These are phyloP conservation scores for Menidia beryllina DNA, from an alignment of 2,113 vertebrate species.

Conservation along the genomic window DNA sequence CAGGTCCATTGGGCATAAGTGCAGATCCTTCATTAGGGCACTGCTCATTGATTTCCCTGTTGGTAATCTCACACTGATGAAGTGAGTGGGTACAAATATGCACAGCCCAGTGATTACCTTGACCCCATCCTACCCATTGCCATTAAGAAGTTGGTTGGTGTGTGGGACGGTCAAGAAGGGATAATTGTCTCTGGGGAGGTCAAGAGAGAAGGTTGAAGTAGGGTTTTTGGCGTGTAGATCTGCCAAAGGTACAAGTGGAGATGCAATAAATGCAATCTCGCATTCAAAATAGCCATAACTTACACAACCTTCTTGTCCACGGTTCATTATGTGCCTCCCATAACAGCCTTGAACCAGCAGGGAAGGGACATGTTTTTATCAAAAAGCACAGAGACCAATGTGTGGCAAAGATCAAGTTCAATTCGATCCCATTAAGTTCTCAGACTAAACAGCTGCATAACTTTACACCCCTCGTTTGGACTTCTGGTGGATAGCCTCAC, in stretches of 20 bases:
- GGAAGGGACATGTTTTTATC: background rate
- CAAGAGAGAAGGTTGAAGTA: slow-evolving; percentile 61
- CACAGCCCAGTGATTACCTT: slow-evolving; percentile 77
- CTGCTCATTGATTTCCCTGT: slow-evolving; percentile 81
- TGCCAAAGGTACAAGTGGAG: slow-evolving; percentile 29
- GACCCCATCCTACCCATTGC: slow-evolving; percentile 70
- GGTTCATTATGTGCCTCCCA: slow-evolving; percentile 20
- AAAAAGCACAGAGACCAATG: background rate
- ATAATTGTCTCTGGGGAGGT: slow-evolving; percentile 80
- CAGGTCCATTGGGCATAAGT: slow-evolving; percentile 73
- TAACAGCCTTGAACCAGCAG: background rate
- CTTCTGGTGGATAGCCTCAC: background rate
- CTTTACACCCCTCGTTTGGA: slow-evolving; percentile 14
- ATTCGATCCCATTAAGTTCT: background rate
- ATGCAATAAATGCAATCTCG: slow-evolving; percentile 17
- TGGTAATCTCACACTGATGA: slow-evolving; percentile 81
- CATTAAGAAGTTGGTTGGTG: slow-evolving; percentile 66
- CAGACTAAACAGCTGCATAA: background rate
- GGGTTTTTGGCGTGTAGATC: slow-evolving; percentile 33
- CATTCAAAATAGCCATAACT: slow-evolving; percentile 11
- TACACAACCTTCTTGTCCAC: slow-evolving; percentile 9
- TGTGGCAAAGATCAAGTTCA: slow-evolving; percentile 5
- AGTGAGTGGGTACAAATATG: slow-evolving; percentile 81
- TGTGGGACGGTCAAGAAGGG: slow-evolving; percentile 51
- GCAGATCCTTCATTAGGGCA: slow-evolving; percentile 76